These are phyloP conservation scores for Leptoclinus maculatus DNA, from an alignment of 2,797 vertebrate genomes.

Conservation along the genomic window DNA sequence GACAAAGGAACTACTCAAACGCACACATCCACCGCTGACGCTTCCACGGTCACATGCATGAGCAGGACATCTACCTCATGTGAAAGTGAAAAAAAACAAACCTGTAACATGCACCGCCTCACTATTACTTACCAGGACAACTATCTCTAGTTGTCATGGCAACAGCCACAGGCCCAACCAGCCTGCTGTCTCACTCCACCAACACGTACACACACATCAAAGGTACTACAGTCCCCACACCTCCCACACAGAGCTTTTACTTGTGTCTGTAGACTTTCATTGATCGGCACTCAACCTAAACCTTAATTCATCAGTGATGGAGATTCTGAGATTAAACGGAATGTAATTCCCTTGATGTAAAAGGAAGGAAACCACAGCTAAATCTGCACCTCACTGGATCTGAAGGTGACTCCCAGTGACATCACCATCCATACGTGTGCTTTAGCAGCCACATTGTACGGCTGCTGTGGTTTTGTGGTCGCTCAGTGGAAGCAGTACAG, in stretches of 20 bases:
- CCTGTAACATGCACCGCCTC: conserved; percentile 36
- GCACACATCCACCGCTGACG: conserved; percentile 14
- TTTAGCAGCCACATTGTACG: neutral
- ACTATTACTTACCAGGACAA: conserved; percentile 63
- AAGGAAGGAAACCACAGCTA: neutral
- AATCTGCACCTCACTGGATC: neutral
- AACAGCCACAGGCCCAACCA: conserved; percentile 81
- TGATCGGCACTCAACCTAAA: conserved; percentile 14
- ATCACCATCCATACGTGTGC: neutral
- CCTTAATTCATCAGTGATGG: conserved; percentile 24
- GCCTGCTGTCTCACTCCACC: conserved; percentile 60
- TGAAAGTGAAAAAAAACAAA: conserved; percentile 12
- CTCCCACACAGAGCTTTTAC: conserved; percentile 47
- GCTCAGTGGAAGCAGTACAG: neutral
- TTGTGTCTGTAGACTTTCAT: conserved; percentile 53
- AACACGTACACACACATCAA: conserved; percentile 44
- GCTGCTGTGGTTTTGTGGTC: neutral
- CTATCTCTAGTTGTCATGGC: conserved; percentile 82
- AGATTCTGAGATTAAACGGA: neutral
- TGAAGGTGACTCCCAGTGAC: neutral
- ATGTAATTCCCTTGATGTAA: conserved; percentile 3
- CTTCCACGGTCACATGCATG: conserved; percentile 12
- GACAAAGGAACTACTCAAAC: conserved; percentile 63
- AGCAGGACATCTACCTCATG: conserved; percentile 8
- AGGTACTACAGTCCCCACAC: conserved; percentile 55